Evolutionary conservation across 1,140 invertebrate genomes (phyloP), one percentile per base, ranked within the genome.

Genomic region (Apis florea): DNA sequence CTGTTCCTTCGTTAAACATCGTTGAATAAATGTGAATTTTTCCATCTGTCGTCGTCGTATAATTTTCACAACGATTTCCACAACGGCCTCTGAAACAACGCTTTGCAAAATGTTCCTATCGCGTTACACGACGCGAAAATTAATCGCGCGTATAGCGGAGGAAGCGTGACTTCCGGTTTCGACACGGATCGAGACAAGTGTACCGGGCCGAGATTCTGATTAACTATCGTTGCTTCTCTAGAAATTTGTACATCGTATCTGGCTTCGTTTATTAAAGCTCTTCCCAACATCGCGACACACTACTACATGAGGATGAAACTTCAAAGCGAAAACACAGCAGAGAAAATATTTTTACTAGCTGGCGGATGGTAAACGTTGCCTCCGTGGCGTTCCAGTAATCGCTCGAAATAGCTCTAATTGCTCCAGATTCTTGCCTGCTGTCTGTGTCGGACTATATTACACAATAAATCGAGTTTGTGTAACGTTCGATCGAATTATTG

Each of bases 371-470:
- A 79, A 83, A 80, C 78, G 63, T 11, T 24, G 49, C 31, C 61
- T 64, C 66, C 31, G 64, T 19, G 56, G 70, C 67, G 83, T 67
- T 88, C 86, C 86, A 88, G 86, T 79, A 87, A 88, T 74, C 85
- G 82, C 82, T 76, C 73, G 75, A 88, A 88, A 88, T 88, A 88
- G 86, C 87, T 82, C 66, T 79, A 84, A 87, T 87, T 86, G 86
- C 66, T 87, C 73, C 78, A 78, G 82, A 82, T 84, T 87, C 73
- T 61, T 49, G 54, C 5, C n/a, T n/a, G 26, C 40, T 64, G 58
- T 59, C n/a, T 47, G 54, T 74, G 47, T 5, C 31, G 17, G 11
- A 0, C 5, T 24, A 59, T 12, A 47, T 81, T 81, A 68, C 72
- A 75, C 79, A 81, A 81, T 81, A 53, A 63, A 31, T 2, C 17